Evolutionary conservation across 2,797 vertebrate genomes (phyloP), one percentile per base, ranked within the genome.

Genomic region (Tadarida brasiliensis): DNA sequence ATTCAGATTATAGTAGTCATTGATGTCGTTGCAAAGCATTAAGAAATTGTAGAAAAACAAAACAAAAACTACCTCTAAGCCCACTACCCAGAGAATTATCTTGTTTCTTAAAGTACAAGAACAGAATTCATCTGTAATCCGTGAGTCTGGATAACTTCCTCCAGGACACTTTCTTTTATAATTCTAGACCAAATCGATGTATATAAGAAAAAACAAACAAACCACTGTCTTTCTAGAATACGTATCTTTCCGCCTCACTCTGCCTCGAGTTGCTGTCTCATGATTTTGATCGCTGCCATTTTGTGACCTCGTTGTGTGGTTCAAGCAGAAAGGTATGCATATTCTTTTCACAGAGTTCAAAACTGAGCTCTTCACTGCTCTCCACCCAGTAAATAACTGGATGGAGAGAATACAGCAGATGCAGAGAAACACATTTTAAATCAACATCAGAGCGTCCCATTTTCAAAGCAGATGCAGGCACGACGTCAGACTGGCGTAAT

Each of bases 11-110:
- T 16, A 88, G 61, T 85, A 82, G 59, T 59, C 87, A 90, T 24
- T 92, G 16, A 30, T 33, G 4, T n/a, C 78, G 22, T 39, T 82
- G 19, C 12, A 51, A 92, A 90, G 26, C 6, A 56, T 73, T 74
- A 59, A 87, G 80, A 94, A 87, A 92, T 84, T 68, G 74, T 15
- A 91, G 63, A 63, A 63, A 91, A 94, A 70, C 44, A 24, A 15
- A 11, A 26, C 33, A 57, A 81, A 88, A 95, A 44, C 5, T 3
- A 61, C 49, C 16, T 33, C 20, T 59, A 49, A 74, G 70, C 4
- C 47, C 20, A 87, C 24, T 59, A 8, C 65, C n/a, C 26, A 63
- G 44, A 92, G 67, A 90, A 51, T 30, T 71, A 76, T 24, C 81
- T 68, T 78, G 26, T 74, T 78, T 93, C 71, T 95, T 94, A 85